A percentile compares a stretch with the other conserved stretches of the same genome.
phyloP scores from a whole-genome alignment of 2,888 invertebrate species.

The Formica aserva region DNA sequence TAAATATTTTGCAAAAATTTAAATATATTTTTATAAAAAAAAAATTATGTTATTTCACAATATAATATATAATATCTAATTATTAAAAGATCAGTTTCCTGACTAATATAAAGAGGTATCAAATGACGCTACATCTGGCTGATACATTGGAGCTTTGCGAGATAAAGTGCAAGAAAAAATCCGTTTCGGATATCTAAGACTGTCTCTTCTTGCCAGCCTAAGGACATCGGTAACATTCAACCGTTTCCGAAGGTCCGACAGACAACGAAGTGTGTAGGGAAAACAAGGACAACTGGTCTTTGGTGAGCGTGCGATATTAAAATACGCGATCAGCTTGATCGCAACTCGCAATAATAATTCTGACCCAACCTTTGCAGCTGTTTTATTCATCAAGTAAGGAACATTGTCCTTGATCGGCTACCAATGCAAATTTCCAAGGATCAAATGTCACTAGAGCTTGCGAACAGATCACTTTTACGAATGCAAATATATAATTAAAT shows the following conservation, averaged over 20 bases:
- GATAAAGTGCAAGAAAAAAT: conserved; percentile 11
- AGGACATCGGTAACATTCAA: conserved; percentile 61
- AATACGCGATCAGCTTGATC: conserved; percentile 25
- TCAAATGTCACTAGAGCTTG: neutral
- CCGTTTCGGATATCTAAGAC: conserved; percentile 20
- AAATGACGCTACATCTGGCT: neutral
- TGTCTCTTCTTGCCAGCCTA: conserved; percentile 30
- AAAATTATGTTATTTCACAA: neutral
- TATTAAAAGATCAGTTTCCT: neutral
- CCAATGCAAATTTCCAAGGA: conserved; percentile 9
- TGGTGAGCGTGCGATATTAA: conserved; percentile 13
- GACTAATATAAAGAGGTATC: neutral
- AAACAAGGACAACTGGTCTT: conserved; percentile 60
- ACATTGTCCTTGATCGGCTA: neutral
- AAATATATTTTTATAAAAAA: neutral
- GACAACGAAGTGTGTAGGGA: conserved; percentile 27
- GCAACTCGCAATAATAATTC: conserved; percentile 38
- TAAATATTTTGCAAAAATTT: neutral
- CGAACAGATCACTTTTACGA: neutral
- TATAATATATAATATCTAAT: neutral
- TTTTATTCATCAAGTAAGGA: neutral
- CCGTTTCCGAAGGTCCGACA: conserved; percentile 56
- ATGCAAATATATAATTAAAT: conserved; percentile 14
- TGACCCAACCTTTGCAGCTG: neutral
- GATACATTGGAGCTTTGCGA: neutral